Base-by-base conservation (phyloP, 1,140 invertebrate genomes). In the Lethocerus indicus region DNA sequence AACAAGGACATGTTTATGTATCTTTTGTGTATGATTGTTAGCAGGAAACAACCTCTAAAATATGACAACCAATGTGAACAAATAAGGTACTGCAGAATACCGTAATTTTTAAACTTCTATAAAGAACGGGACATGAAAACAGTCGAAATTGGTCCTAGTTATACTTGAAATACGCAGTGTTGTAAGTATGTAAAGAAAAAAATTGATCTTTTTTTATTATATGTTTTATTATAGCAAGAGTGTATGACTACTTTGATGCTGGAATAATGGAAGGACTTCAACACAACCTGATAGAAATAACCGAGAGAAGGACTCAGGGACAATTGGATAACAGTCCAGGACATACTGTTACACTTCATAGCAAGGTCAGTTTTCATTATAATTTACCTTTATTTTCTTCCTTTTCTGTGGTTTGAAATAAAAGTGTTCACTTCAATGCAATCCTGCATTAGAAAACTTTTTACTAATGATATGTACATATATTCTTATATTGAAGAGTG, bases 221-320 rank as follows among this genome's bases (percentile, higher is more conserved):
- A 24, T 61, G 67, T 59, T 52, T 63, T 72, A 32, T 65, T 67
- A 16, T 57, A 73, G 84, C 83, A 49, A 77, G 83, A 45, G 77
- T 83, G 71, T 86, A 87, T 61, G 87, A 91, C 65, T 89, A 83
- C 65, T 85, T 90, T 63, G 87, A 91, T 64, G 67, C 79, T 48
- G 82, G 84, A 27, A 81, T 84, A 46, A 90, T 90, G 87, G 84
- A 89, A 64, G 78, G 81, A 20, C 68, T 91, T 14, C 80, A 85
- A 61, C 78, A 81, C 60, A 72, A 75, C 53, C 62, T 85, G 48
- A 61, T 76, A 39, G 67, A 67, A 50, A 58, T 75, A 53, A 75
- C 76, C 18, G 71, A 76, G 56, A 70, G 72, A 39, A 71, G 78
- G 58, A 76, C 75, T 14, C 63, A 70, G 51, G 71, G 73, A 53